Evolutionary conservation across 2,113 vertebrate species (phyloP), one percentile per base, ranked within the genome.

Genomic region (Charadrius vociferus): DNA sequence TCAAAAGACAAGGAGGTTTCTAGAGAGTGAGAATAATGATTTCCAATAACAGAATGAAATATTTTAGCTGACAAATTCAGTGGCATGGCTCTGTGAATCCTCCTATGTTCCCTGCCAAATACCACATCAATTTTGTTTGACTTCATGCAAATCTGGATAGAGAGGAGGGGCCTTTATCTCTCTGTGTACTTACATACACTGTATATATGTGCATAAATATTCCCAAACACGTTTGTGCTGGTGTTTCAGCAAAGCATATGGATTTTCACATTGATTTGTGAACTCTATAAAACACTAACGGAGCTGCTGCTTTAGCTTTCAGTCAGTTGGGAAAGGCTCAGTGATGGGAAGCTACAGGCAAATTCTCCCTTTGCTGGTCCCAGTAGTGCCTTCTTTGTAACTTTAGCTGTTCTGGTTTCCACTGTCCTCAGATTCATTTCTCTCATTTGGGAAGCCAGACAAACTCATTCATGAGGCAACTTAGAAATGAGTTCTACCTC

Each of bases 191-290:
- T 73, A 30, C 23, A 47, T 53, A 24, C 66, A 12, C 29, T 8
- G n/a, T 80, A 15, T 37, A 50, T 62, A 41, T 22, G 58, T 80
- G 71, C 74, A 87, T 95, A 90, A 94, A 93, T 94, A 85, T 88
- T 79, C 62, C 58, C 41, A 36, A 93, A 77, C 58, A 62, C 1
- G 1, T 75, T 89, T 58, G 34, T 93, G 78, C 84, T 68, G 81
- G 77, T 94, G 86, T 82, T 49, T 96, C 50, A 59, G 84, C 36
- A 45, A 73, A 82, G 66, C 71, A 34, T 90, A 88, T 85, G 84
- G 89, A 96, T 94, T 94, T 94, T 94, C 94, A 80, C 58, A 77
- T 82, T 96, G 96, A 95, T 96, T 91, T 95, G 93, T 97, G 97
- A 73, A 67, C 91, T 91, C 89, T 39, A 14, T 91, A 93, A 93